Evolutionary conservation across 2,888 invertebrate species (phyloP), one percentile per base, ranked within the genome.

Genomic region (Agonum fuliginosum): DNA sequence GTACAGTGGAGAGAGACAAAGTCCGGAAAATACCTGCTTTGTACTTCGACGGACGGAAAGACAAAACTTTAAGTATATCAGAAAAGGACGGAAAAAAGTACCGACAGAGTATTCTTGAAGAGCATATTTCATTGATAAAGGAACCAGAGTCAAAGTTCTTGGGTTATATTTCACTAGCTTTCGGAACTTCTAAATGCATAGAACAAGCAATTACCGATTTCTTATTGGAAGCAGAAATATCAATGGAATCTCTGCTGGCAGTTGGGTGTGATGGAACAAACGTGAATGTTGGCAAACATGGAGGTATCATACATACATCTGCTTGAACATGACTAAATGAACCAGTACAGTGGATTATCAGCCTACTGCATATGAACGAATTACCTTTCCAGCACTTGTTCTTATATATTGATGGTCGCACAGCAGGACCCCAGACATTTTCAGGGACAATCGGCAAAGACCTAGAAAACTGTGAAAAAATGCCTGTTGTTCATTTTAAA

Each of bases 341-440:
- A 30, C 6, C 30, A 3, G 3, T 30, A 30, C 30, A 30, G 30
- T 8, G 30, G 30, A 30, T 30, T 72, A 72, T 81, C 62, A 79
- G 80, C 67, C 69, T 79, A 24, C 20, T 80, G 22, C 79, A 80
- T 73, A 78, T 72, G 77, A 81, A 80, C 65, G 80, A 81, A 62
- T 67, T 79, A 24, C 81, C 80, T 34, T 78, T 79, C 19, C 54
- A 78, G 65, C 79, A 81, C 71, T 67, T 81, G 54, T 80, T 81
- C 77, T 34, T 71, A 62, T 67, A 81, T 46, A 70, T 81, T 72
- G 78, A 81, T 76, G 79, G 80, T 12, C 41, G 43, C 46, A 81
- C 80, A 54, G 77, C 78, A 67, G 80, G 81, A 62, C 80, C 81
- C 12, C 34, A 69, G 17, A 78, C 78, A 34, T 81, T 80, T 72